These are phyloP conservation scores for Bubalus kerabau DNA, from an alignment of 2,113 vertebrate genomes.

Conservation along the genomic window DNA sequence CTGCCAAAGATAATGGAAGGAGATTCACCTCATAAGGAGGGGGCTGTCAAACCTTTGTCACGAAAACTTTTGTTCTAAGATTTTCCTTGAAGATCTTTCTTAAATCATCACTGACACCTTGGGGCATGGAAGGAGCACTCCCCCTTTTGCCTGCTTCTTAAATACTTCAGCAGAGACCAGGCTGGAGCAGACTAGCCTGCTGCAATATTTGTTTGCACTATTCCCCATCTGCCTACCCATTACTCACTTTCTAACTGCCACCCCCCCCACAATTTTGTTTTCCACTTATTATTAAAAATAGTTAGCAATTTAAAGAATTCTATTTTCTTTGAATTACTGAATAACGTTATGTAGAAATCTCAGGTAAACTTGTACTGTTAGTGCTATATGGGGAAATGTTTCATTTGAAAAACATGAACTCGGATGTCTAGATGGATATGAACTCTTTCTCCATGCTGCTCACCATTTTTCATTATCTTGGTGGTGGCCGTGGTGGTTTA, in stretches of 20 bases:
- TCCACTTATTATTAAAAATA: neutral
- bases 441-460: neutral
- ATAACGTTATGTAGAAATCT: neutral
- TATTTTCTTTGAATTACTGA: neutral
- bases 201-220: neutral
- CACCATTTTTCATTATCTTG: neutral
- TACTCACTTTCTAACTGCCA: neutral
- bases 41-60: neutral
- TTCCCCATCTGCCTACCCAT: neutral
- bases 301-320: neutral
- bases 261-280: neutral
- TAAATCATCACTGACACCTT: neutral
- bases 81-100: neutral
- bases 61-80: neutral
- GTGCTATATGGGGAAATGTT: neutral
- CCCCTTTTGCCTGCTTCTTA: neutral
- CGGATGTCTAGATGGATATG: neutral
- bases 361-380: neutral
- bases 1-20: neutral
- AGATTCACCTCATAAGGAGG: neutral
- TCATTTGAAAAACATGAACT: constrained; percentile 1
- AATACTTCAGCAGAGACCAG: neutral
- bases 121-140: neutral
- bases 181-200: neutral
- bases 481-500: neutral